Evolutionary conservation across 2,797 vertebrate species (phyloP).

Genomic region (Amblyraja radiata): DNA sequence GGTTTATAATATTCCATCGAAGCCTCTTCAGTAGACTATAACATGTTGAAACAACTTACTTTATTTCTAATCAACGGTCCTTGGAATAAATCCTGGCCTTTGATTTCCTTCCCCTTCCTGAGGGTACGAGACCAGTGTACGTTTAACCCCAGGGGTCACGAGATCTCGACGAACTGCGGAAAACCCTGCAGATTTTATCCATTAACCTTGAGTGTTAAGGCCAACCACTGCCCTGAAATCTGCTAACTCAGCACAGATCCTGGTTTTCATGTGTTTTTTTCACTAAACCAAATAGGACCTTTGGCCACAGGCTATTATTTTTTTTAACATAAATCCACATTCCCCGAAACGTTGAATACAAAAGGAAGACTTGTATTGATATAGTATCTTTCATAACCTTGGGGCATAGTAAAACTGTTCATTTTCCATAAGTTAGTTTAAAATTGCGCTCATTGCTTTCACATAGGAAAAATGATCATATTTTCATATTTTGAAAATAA

Average conservation of each 20-base stretch:
- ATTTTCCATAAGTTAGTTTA: neutral
- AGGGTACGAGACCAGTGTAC: neutral
- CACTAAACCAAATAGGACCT: neutral
- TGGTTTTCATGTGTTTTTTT: neutral
- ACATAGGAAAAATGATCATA: neutral
- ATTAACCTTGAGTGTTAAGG: neutral
- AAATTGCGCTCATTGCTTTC: neutral
- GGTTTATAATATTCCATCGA: neutral
- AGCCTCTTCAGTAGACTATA: neutral
- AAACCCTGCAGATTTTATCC: neutral
- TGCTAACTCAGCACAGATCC: neutral
- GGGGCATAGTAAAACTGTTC: neutral
- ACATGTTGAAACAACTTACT: neutral
- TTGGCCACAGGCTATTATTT: neutral
- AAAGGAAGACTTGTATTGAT: neutral
- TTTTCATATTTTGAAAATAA: neutral
- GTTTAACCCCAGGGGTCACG: neutral
- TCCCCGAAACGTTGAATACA: neutral
- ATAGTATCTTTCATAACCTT: neutral
- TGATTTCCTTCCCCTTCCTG: neutral
- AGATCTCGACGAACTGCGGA: neutral
- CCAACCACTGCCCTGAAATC: neutral
- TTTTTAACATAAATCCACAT: neutral
- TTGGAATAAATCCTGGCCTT: neutral
- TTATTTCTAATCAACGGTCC: neutral